phyloP scores from a whole-genome alignment of 2,888 invertebrate species.

The Cynaeus angustus region DNA sequence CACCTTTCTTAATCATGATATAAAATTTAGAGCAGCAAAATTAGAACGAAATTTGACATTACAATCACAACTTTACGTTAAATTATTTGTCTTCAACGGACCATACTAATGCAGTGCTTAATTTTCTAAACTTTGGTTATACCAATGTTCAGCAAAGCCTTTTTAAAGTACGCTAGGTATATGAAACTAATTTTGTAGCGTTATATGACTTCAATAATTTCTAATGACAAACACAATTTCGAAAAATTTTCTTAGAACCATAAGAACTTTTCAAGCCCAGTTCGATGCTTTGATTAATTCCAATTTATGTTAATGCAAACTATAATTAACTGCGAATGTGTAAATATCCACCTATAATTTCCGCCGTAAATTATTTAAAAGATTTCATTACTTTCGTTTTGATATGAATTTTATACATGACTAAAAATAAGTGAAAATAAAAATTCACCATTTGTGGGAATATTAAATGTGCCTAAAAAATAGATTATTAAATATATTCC shows the following conservation, averaged over 20 bases:
- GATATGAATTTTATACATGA: conserved; percentile 17
- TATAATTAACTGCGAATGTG: no score
- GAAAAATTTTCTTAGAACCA: no score
- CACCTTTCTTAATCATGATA: not conserved
- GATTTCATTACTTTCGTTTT: conserved; percentile 23
- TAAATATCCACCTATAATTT: no score
- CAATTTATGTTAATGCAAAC: no score
- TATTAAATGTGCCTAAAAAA: not conserved
- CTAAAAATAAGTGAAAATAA: conserved; percentile 23
- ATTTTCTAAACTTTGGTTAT: conserved; percentile 42
- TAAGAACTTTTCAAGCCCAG: no score
- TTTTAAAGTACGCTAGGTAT: no score
- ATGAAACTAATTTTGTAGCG: no score
- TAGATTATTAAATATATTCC: conserved; percentile 6
- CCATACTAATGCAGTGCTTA: conserved; percentile 46
- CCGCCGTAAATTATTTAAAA: no score
- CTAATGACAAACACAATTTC: no score
- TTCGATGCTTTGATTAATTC: no score
- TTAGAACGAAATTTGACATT: conserved; percentile 33
- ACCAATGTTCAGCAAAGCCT: conserved; percentile 42
- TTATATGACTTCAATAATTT: no score
- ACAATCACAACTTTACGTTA: conserved; percentile 35
- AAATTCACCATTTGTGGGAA: not conserved
- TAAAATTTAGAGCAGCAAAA: conserved; percentile 39
- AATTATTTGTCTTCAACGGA: conserved; percentile 45